Evolutionary conservation across 2,113 vertebrate genomes (phyloP), one percentile per base, ranked within the genome.

Genomic region (Abramis brama): DNA sequence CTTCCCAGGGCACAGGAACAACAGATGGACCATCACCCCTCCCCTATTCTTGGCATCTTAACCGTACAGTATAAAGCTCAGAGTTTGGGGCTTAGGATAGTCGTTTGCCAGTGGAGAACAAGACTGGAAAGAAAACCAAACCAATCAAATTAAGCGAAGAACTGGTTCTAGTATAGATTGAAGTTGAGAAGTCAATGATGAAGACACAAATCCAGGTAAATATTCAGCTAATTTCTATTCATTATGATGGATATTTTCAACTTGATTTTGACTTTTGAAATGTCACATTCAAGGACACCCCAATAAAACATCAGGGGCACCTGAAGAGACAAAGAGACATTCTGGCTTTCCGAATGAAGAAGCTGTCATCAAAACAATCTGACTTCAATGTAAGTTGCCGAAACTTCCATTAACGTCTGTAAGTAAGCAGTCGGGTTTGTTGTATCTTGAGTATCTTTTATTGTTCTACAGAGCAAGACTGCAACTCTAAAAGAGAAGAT

Each of bases 331-430:
- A 95, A 88, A 91, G 83, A 39, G 92, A 94, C 30, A 89, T 91
- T 25, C 91, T 95, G 71, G 93, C 92, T 88, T 89, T 91, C 90
- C 89, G 92, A 86, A 90, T 95, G 89, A 94, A 91, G 87, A 94
- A 94, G 87, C 90, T 96, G 79, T 89, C 94, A 5, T 88, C 91
- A 6, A 93, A 93, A 13, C 94, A 94, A 76, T 91, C 89, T 15
- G 93, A 94, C 62, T 91, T 95, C 87, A 89, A 87, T 27, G 95
- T 96, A 89, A 94, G 95, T 90, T 39, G 36, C 13, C 4, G 25
- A 79, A 57, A 33, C 33, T 27, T 3, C 0, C 9, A 21, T 43
- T 47, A 45, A 55, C 7, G n/a, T 82, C 43, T 30, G 59, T 17
- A 78, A 78, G 5, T 62, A 62, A 0, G 19, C 36, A 23, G 36